These are phyloP conservation scores for Proisotoma minuta DNA, from an alignment of 2,888 invertebrate genomes.

Conservation along the genomic window DNA sequence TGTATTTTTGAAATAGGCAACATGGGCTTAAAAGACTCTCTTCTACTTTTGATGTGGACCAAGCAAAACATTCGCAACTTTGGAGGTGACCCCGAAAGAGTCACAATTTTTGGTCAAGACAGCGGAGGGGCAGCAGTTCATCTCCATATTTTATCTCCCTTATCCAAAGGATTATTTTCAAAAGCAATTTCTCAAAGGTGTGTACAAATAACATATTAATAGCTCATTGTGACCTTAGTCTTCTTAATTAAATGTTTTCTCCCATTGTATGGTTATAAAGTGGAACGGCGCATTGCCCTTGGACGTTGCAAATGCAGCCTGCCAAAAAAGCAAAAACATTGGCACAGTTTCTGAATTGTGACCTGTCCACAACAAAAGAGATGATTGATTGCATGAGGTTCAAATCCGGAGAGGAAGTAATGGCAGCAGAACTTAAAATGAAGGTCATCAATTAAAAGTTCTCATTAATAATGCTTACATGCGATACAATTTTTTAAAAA, in stretches of 20 bases:
- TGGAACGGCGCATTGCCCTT: constrained; percentile 23
- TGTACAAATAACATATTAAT: no score
- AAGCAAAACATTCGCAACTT: constrained; percentile 15
- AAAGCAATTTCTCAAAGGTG: no score
- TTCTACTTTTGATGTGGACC: constrained; percentile 10
- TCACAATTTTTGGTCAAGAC: constrained; percentile 16
- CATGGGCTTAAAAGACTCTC: constrained; percentile 14
- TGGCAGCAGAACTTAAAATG: constrained; percentile 9
- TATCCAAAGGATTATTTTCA: constrained; percentile 18
- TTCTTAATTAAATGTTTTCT: no score
- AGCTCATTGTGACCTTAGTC: no score
- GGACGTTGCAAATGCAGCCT: constrained; percentile 23
- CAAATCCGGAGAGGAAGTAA: constrained; percentile 18
- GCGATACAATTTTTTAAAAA: background rate
- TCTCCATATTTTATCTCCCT: constrained; percentile 20
- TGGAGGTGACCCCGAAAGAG: constrained; percentile 14
- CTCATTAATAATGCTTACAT: background rate
- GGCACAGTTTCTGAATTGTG: constrained; percentile 21
- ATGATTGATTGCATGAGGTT: constrained; percentile 15
- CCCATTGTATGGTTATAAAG: no score
- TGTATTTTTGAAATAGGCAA: constrained; percentile 2
- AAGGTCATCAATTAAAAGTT: constrained; percentile 7
- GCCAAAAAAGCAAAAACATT: constrained; percentile 11
- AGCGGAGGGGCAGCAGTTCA: constrained; percentile 20
- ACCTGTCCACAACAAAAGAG: background rate